Evolutionary conservation across 2,113 vertebrate species (phyloP), one percentile per base, ranked within the genome.

Genomic region (Rana temporaria): DNA sequence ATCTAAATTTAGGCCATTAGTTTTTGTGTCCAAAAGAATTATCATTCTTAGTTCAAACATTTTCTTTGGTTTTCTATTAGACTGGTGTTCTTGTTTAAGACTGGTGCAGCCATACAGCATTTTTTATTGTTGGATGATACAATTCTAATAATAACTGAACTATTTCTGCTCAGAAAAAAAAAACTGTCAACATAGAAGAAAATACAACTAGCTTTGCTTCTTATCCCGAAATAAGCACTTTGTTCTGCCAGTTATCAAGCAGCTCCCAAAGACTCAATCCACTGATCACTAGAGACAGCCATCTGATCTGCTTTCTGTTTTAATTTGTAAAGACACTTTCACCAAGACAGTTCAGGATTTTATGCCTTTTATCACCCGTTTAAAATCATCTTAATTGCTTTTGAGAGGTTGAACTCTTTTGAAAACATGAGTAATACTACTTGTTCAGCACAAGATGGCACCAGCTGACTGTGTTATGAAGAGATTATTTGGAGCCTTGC

Each of bases 191-290:
- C 42, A 48, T 48, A 48, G 6, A 14, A 48, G 9, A 48, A 48
- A 48, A 48, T 48, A 48, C 2, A 48, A 48, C 42, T 48, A 11
- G 42, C 42, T 48, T 48, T 48, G 42, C 7, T 48, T 48, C 6
- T 48, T 48, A 48, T 48, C 1, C 52, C 19, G 69, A 72, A 60
- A 48, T 60, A n/a, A 20, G 18, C 17, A 57, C 22, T n/a, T 73
- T 30, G 12, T 48, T 48, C 42, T 55, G 48, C 24, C 22, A 4
- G 48, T 73, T 24, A 73, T 59, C 22, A 72, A 53, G 53, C 24
- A 18, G 17, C 81, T 72, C 78, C 30, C 14, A 66, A 78, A 76
- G 81, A 12, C 53, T 59, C 53, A 78, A 84, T 86, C 84, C 75
- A 52, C 79, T 82, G 57, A 15, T 1, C 57, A n/a, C 56, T 24